Conservation (phyloP, 2,888 invertebrate species). For the Ommatoiulus sabulosus region DNA sequence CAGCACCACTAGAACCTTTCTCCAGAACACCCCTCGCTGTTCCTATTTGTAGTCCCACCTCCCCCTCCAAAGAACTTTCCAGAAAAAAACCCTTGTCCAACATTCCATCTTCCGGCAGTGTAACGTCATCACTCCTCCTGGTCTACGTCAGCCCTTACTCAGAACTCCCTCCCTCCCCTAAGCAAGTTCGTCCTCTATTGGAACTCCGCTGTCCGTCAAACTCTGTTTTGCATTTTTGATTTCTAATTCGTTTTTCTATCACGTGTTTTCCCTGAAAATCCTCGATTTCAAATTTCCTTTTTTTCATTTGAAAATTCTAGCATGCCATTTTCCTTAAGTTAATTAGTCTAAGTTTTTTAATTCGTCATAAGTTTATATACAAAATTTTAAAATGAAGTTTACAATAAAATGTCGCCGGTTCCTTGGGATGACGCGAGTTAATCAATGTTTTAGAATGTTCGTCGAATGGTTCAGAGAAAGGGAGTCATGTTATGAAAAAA, state of each 20-base stretch:
- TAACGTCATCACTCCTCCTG: neutral
- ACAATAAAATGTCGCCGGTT: neutral
- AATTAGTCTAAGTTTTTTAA: neutral
- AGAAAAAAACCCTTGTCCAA: neutral
- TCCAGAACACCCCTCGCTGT: neutral
- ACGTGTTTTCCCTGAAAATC: neutral
- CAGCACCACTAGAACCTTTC: neutral
- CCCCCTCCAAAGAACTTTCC: neutral
- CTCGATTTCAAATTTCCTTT: neutral
- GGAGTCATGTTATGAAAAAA: neutral
- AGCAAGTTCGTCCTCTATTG: neutral
- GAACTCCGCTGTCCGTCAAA: slow-evolving; percentile 44
- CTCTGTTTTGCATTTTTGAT: slow-evolving; percentile 1
- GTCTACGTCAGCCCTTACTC: neutral
- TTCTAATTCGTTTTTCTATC: slow-evolving; percentile 18
- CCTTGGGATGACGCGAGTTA: neutral
- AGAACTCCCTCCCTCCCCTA: neutral
- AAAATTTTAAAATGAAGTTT: neutral
- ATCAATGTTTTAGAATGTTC: neutral
- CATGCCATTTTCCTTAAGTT: neutral
- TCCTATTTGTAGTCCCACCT: neutral
- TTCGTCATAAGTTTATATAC: neutral
- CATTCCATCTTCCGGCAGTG: neutral
- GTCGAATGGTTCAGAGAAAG: neutral
- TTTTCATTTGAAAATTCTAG: neutral